Evolutionary conservation across 2,888 invertebrate genomes (phyloP), one percentile per base, ranked within the genome.

Genomic region (Adela reaumurella): DNA sequence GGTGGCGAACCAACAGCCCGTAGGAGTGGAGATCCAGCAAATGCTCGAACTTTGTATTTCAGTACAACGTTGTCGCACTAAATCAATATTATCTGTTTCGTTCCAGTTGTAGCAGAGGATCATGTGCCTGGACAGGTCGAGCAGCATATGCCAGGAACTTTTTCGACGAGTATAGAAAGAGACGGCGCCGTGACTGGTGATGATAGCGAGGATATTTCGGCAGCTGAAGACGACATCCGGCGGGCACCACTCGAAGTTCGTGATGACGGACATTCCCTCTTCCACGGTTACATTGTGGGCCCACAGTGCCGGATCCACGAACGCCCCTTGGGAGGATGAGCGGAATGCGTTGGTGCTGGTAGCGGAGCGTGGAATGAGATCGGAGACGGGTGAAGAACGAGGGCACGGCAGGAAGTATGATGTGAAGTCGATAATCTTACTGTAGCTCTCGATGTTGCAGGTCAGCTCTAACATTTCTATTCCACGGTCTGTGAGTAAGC

Each of bases 131-230:
- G 70, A 69, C 4, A 78, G 47, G 49, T 70, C 59, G 14, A 69
- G 46, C 18, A 65, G 19, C 47, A 56, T 59, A 2, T 43, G 53
- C 67, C 70, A 74, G 35, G 56, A 52, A 11, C 54, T 52, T 45
- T 60, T 59, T 17, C 51, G 49, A 18, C 55, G 57, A 8, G 47
- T 57, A 53, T 60, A 65, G 11, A 78, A 50, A 42, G 69, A 64
- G 0, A 78, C 58, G 49, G 67, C 64, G 0, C 78, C 77, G 19
- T 70, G 59, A 55, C 68, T 74, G 46, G 70, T 76, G 18, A 78
- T 52, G 8, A 68, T 53, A 2, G 76, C 70, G 18, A 77, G 51
- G 1, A 65, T 52, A 50, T 61, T 57, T 29, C 61, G 57, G 24
- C 62, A 56, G 49, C 62, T 62, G 41, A 59, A 53, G 17, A 59